These are phyloP conservation scores for Porites lobata DNA, from an alignment of 92 coral and sea anemone species.

Conservation along the genomic window DNA sequence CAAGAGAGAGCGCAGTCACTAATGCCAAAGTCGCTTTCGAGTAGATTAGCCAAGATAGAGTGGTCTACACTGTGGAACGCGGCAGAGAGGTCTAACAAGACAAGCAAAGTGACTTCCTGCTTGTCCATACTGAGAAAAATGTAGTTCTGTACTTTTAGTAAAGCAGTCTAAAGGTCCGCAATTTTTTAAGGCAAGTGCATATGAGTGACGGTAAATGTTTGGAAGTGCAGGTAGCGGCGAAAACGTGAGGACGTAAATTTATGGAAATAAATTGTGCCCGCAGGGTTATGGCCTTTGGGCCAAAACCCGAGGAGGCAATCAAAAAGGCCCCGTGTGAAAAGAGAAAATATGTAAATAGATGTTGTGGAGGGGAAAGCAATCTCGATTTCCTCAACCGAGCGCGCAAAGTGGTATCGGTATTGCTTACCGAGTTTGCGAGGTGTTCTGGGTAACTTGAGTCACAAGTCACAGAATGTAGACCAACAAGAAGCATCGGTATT, in stretches of 20 bases:
- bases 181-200: not conserved
- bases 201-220: not conserved
- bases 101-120: not conserved
- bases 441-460: no score
- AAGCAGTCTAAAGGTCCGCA: not conserved
- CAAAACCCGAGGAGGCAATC: not conserved
- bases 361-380: no score
- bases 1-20: no score
- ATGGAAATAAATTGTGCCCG: not conserved
- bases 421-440: no score
- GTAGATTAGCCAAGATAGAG: not conserved
- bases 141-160: conserved; percentile 2
- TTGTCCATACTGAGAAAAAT: not conserved
- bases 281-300: not conserved
- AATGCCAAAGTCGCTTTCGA: no score
- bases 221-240: not conserved
- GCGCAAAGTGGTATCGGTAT: no score
- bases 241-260: not conserved
- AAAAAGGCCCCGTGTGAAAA: no score
- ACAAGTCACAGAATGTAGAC: not conserved
- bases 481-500: conserved; percentile 9
- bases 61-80: not conserved
- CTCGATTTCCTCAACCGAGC: no score
- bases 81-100: no score
- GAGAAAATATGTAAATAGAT: no score